Percentiles rank a stretch among this genome's conserved stretches.
Conservation (phyloP, 2,113 vertebrate genomes). For the Xiphias gladius region DNA sequence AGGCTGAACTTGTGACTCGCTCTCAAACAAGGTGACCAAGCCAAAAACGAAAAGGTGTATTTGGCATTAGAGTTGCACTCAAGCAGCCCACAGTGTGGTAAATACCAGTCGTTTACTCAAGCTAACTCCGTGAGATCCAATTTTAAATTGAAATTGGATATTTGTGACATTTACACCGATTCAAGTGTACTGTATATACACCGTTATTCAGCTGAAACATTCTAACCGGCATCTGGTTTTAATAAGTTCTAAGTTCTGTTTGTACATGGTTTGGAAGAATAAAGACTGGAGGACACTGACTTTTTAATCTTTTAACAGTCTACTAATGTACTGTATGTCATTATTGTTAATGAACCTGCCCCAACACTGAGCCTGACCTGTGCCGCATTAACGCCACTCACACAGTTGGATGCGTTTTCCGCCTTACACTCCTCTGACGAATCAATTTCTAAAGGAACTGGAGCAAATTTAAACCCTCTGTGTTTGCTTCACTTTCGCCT, state of each 20-base stretch:
- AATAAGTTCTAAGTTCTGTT: too few relatives aligned
- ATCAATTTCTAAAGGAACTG: constrained; percentile 22
- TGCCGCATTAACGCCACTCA: not conserved
- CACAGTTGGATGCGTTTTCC: not conserved
- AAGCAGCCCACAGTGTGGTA: not conserved
- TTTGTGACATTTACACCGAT: too few relatives aligned
- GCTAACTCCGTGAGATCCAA: not conserved
- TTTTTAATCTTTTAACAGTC: constrained; percentile 7
- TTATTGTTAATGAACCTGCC: constrained; percentile 22
- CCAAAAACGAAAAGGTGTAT: not conserved
- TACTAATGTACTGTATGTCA: not conserved
- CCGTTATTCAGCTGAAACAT: too few relatives aligned
- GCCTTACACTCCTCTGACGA: not conserved
- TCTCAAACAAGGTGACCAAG: too few relatives aligned
- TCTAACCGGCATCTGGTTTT: too few relatives aligned
- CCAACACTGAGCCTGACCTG: constrained; percentile 10
- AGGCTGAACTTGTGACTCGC: not conserved
- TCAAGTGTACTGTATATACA: too few relatives aligned
- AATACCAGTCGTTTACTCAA: not conserved
- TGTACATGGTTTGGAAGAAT: not conserved
- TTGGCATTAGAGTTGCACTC: not conserved
- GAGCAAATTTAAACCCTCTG: not conserved
- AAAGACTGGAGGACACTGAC: not conserved
- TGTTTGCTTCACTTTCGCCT: not conserved
- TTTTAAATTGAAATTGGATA: too few relatives aligned